Percentiles rank a stretch among this genome's conserved stretches.
These are phyloP conservation scores for Shargacucullia verbasci DNA, from an alignment of 2,888 invertebrate species.

Conservation along the genomic window DNA sequence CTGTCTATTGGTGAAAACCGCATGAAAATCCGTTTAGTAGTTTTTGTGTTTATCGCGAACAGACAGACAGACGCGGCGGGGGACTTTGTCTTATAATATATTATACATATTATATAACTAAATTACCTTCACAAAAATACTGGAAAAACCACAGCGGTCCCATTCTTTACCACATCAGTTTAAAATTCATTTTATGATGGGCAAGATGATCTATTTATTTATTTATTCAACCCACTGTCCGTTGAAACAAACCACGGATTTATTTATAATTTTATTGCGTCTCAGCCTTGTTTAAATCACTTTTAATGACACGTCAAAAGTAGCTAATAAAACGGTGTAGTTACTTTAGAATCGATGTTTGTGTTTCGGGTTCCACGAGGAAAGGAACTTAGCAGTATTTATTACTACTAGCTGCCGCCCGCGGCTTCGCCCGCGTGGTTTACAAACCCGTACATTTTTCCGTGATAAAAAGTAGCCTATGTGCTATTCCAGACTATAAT, in stretches of 20 bases:
- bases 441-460: no score
- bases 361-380: conserved; percentile 13
- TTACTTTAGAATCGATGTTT: conserved; percentile 30
- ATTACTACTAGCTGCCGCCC: no score
- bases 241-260: conserved; percentile 30
- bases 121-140: background rate
- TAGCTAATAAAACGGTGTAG: conserved; percentile 44
- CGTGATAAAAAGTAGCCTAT: no score
- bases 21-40: no score
- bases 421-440: no score
- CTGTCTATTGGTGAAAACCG: no score
- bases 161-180: conserved; percentile 6
- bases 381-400: no score
- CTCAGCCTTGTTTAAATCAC: conserved; percentile 49
- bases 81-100: no score
- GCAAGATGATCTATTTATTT: conserved; percentile 36
- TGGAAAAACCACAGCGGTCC: background rate
- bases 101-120: background rate
- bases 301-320: conserved; percentile 54
- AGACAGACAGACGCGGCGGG: no score
- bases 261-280: conserved; percentile 38
- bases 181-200: conserved; percentile 20
- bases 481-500: no score
- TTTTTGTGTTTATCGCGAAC: no score
- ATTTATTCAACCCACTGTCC: conserved; percentile 23